Evolutionary conservation across 2,888 invertebrate species (phyloP).

Genomic region (Melanophora roralis): DNA sequence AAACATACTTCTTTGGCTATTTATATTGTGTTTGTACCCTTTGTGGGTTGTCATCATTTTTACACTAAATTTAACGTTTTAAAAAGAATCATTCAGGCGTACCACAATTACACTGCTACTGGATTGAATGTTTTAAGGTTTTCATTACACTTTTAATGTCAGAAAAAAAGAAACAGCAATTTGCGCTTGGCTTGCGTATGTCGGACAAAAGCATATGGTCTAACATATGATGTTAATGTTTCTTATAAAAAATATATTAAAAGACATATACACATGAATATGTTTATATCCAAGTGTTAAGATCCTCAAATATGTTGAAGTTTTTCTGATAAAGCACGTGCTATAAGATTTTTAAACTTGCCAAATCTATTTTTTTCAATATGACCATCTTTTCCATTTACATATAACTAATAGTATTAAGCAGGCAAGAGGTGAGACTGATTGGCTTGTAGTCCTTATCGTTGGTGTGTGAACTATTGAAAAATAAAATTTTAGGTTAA

Average conservation of each 20-base stretch:
- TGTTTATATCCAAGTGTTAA: too few species aligned
- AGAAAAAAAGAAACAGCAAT: slow-evolving; percentile 44
- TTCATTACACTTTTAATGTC: slow-evolving; percentile 47
- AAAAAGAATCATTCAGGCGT: slow-evolving; percentile 58
- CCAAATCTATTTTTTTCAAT: too few species aligned
- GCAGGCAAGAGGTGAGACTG: too few species aligned
- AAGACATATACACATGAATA: too few species aligned
- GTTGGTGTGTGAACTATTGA: too few species aligned
- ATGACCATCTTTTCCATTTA: too few species aligned
- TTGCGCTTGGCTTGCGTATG: slow-evolving; percentile 74
- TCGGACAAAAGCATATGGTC: slow-evolving; percentile 55
- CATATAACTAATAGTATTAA: too few species aligned
- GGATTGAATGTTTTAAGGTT: slow-evolving; percentile 57
- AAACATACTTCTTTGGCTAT: slow-evolving; percentile 2
- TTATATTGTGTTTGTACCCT: background rate
- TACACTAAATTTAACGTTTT: slow-evolving; percentile 53
- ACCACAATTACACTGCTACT: slow-evolving; percentile 61
- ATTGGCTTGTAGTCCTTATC: too few species aligned
- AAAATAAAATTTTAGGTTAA: too few species aligned
- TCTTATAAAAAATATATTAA: background rate
- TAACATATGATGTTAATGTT: slow-evolving; percentile 57
- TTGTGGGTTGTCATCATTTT: slow-evolving; percentile 48
- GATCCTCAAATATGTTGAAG: background rate
- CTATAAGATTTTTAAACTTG: slow-evolving; percentile 35
- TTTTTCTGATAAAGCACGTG: slow-evolving; percentile 53